Base-by-base conservation (phyloP, 2,888 invertebrate species). In the Nephrotoma appendiculata region DNA sequence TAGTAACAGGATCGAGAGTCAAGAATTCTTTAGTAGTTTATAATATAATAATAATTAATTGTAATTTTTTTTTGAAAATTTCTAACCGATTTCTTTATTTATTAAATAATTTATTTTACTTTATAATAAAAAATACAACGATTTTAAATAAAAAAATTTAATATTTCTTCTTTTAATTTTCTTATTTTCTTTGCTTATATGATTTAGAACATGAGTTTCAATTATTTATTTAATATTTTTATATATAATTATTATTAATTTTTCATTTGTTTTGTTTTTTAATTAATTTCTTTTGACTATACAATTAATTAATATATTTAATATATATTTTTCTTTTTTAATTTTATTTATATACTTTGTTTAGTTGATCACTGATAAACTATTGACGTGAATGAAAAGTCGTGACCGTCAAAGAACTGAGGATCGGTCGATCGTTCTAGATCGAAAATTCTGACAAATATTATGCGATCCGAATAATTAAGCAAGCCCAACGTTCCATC, bases 121-220 rank as follows among this genome's bases (percentile, higher is more conserved):
- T 86, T 88, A 85, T 86, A 86, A 86, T 84, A 71, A 71, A 71
- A 71, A 71, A 71, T 71, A 71, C 71, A 71, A 71, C 71, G 71
- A 71, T 71, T 71, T 71, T 31, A 12, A 71, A 71, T 31, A 31
- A 85, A 87, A 83, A 86, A 88, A 48, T 45, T 87, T 86, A 44
- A 86, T 12, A 42, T 86, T n/a, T 48, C 48, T 83, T 86, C 41
- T 83, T 86, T 86, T 41, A 85, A 86, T 85, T 86, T 84, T 84
- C 43, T 84, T 84, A 86, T 86, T 87, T 84, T 86, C 48, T 48
- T 86, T 86, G 85, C 85, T 83, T 86, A 45, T 87, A 84, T 87
- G 84, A 87, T 87, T 87, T 87, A 87, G 87, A 87, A 87, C 87
- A 87, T 87, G 87, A 87, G 87, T 86, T 87, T 87, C 87, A 86